A percentile compares a stretch with the other conserved stretches of the same genome.
Evolutionary conservation across 2,113 vertebrate genomes (phyloP).

Genomic region (Phaethon lepturus): DNA sequence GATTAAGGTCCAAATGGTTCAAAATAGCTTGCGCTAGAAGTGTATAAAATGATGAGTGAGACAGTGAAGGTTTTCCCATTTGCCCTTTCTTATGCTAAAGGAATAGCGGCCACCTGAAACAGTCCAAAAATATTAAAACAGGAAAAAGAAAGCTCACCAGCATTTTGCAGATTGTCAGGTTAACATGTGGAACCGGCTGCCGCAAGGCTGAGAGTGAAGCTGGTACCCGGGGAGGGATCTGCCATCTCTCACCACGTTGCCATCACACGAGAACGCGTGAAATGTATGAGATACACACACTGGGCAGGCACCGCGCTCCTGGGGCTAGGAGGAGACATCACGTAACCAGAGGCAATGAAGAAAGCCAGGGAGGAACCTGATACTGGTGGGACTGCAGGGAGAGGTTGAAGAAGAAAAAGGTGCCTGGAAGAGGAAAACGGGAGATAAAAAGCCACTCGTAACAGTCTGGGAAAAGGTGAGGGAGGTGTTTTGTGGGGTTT

Average conservation of each 20-base stretch:
- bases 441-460: neutral
- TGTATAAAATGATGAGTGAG: neutral
- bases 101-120: neutral
- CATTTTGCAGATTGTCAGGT: neutral
- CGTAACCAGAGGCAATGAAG: neutral
- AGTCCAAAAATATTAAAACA: neutral
- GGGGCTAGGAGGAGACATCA: neutral
- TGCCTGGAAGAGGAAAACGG: neutral
- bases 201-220: neutral
- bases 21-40: neutral
- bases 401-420: neutral
- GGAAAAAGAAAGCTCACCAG: neutral
- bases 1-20: neutral
- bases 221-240: neutral
- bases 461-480: neutral
- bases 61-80: neutral
- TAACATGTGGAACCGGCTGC: neutral
- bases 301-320: neutral
- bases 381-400: neutral
- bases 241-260: neutral
- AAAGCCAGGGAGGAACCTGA: neutral
- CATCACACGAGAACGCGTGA: neutral
- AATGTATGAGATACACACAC: accelerated
- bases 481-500: neutral
- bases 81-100: neutral